Evolutionary conservation across 2,888 invertebrate species (phyloP).

Genomic region (Drosophila prostipennis): DNA sequence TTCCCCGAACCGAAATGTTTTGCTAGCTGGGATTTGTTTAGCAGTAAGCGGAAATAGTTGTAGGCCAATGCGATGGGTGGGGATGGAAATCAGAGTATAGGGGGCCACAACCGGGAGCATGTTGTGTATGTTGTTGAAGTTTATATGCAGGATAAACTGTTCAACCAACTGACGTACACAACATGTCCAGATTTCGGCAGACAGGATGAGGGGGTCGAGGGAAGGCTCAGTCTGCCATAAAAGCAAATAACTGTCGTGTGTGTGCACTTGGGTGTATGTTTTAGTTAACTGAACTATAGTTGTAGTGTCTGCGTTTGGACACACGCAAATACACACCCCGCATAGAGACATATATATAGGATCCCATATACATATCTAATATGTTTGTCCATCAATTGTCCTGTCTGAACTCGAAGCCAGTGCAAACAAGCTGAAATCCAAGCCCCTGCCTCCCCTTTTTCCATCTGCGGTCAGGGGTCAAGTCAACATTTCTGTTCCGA

Average conservation of each 20-base stretch:
- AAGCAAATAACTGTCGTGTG: conserved; percentile 74
- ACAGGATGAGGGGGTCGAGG: conserved; percentile 5
- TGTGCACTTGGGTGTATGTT: conserved; percentile 25
- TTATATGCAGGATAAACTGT: conserved; percentile 75
- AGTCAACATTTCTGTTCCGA: conserved; percentile 29
- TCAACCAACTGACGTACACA: conserved; percentile 68
- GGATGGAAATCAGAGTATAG: conserved; percentile 23
- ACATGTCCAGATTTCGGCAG: conserved; percentile 56
- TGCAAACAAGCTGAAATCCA: conserved; percentile 43
- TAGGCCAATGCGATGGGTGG: conserved; percentile 41
- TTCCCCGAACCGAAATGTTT: conserved; percentile 52
- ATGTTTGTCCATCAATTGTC: conserved; percentile 53
- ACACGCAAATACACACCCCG: conserved; percentile 6
- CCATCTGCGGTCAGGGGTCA: conserved; percentile 10
- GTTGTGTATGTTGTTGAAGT: conserved; percentile 65
- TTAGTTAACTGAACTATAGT: conserved; percentile 35
- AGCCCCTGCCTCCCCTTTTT: conserved; percentile 23
- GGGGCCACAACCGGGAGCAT: conserved; percentile 16
- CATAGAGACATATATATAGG: conserved; percentile 2
- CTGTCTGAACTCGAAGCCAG: conserved; percentile 34
- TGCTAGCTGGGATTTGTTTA: conserved; percentile 73
- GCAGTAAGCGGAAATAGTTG: conserved; percentile 76
- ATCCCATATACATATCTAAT: conserved; percentile 24
- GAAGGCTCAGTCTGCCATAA: conserved; percentile 62
- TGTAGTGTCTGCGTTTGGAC: conserved; percentile 24